Conservation (phyloP, 2,888 invertebrate genomes). For the Heliconius erato region DNA sequence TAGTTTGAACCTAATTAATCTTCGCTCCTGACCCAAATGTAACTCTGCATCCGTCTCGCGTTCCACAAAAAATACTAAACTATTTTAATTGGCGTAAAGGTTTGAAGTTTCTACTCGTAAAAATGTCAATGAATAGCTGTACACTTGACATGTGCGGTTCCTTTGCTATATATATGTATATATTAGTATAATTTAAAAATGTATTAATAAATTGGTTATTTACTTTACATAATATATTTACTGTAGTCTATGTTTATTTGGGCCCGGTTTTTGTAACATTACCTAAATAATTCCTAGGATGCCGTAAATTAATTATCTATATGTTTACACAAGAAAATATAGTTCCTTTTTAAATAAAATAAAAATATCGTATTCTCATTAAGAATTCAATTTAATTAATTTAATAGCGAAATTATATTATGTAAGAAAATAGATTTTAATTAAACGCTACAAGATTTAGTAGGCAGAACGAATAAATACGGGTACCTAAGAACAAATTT, state of each 20-base stretch:
- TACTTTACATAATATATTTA: not conserved
- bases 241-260: not conserved
- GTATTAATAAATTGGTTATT: not conserved
- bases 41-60: slow-evolving; percentile 75
- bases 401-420: slow-evolving; percentile 65
- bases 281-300: not conserved
- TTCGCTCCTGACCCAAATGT: slow-evolving; percentile 76
- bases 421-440: slow-evolving; percentile 68
- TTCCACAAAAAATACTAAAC: slow-evolving; percentile 74
- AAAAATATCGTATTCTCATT: slow-evolving; percentile 6
- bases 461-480: slow-evolving; percentile 69
- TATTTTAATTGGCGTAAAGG: slow-evolving; percentile 84
- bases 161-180: slow-evolving; percentile 42
- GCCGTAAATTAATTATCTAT: not conserved
- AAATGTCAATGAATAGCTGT: slow-evolving; percentile 73
- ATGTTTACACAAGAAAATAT: not conserved
- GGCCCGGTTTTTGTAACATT: not conserved
- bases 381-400: slow-evolving; percentile 55
- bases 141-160: slow-evolving; percentile 65
- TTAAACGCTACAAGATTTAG: slow-evolving; percentile 71
- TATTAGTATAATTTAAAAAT: slow-evolving; percentile 47
- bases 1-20: slow-evolving; percentile 78
- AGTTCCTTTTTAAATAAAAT: not conserved
- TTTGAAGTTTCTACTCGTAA: slow-evolving; percentile 71
- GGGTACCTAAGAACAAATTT: slow-evolving; percentile 71